Percentiles rank a stretch among this genome's conserved stretches.
phyloP scores from a whole-genome alignment of 1,140 invertebrate genomes.

The Solenopsis invicta region DNA sequence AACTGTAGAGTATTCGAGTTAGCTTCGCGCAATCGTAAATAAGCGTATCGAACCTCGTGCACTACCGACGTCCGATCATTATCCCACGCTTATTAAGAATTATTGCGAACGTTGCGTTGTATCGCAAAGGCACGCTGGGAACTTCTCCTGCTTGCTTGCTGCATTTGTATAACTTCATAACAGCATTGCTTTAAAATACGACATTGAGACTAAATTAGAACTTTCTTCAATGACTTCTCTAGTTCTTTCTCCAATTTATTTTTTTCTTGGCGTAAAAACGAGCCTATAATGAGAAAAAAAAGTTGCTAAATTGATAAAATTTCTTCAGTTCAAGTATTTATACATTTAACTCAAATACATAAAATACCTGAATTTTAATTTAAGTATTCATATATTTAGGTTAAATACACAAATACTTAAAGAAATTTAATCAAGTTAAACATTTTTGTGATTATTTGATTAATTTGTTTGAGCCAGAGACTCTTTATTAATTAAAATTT shows the following conservation, averaged over 20 bases:
- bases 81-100: slow-evolving; percentile 72
- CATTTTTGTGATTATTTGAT: too few relatives aligned
- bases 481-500: too few relatives aligned
- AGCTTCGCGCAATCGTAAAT: slow-evolving; percentile 66
- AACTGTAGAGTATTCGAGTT: slow-evolving; percentile 31
- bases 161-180: slow-evolving; percentile 26
- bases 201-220: slow-evolving; percentile 20
- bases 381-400: too few relatives aligned
- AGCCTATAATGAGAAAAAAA: too few relatives aligned
- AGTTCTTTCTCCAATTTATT: neutral
- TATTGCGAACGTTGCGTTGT: slow-evolving; percentile 54
- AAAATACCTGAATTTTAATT: too few relatives aligned
- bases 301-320: too few relatives aligned
- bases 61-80: slow-evolving; percentile 65
- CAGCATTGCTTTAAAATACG: slow-evolving; percentile 43
- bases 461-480: too few relatives aligned
- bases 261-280: neutral
- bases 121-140: slow-evolving; percentile 36
- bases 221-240: neutral
- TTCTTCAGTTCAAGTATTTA: too few relatives aligned
- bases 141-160: slow-evolving; percentile 36
- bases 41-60: slow-evolving; percentile 63
- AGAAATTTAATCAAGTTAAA: too few relatives aligned
- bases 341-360: too few relatives aligned
- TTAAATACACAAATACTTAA: too few relatives aligned